Conservation (phyloP, 2,113 vertebrate species). For the Dolichotis patagonum region DNA sequence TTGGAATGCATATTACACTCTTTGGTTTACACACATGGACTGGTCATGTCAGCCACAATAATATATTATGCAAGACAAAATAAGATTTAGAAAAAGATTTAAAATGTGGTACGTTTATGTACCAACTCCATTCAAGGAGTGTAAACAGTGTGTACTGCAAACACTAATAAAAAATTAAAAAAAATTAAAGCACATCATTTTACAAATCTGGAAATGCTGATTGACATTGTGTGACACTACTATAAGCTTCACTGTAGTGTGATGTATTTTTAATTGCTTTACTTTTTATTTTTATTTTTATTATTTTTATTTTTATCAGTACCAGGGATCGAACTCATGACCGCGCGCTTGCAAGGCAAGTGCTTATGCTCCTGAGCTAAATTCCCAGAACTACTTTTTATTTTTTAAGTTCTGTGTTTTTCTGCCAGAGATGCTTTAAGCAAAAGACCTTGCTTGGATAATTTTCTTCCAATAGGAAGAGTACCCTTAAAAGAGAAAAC, state of each 20-base stretch:
- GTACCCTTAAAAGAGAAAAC: conserved; percentile 24
- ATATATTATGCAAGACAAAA: not conserved
- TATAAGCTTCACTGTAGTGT: not conserved
- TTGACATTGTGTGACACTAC: not conserved
- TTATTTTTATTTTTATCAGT: too few relatives aligned
- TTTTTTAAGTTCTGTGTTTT: not conserved
- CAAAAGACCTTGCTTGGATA: not conserved
- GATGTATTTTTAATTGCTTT: conserved; percentile 22
- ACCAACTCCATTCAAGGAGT: not conserved
- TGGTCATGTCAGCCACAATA: not conserved
- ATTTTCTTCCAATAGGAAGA: not conserved
- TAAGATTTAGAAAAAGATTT: not conserved
- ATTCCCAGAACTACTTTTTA: too few relatives aligned
- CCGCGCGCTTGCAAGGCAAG: too few relatives aligned
- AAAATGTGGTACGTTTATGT: not conserved
- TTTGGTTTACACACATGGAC: not conserved
- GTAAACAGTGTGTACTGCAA: not conserved
- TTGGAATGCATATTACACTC: not conserved
- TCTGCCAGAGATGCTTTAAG: not conserved
- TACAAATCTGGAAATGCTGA: not conserved
- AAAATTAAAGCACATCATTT: not conserved
- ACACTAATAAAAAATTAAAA: not conserved
- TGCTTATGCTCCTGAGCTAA: too few relatives aligned
- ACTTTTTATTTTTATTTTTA: not conserved
- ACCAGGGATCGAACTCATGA: too few relatives aligned